Percentiles rank a stretch among this genome's conserved stretches.
Evolutionary conservation across 1,140 invertebrate species (phyloP).

Genomic region (Ylistrum balloti): DNA sequence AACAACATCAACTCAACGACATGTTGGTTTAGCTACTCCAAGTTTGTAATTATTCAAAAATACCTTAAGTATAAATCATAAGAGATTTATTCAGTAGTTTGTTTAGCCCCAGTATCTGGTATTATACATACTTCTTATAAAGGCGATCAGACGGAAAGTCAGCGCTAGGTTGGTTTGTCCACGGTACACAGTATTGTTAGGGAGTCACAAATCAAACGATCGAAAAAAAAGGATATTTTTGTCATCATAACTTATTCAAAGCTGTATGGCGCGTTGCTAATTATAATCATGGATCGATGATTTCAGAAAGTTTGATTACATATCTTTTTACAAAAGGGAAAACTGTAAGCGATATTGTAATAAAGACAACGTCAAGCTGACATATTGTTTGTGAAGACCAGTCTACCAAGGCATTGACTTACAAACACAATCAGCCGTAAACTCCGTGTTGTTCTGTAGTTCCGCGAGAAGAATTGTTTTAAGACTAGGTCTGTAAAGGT

Average conservation of each 20-base stretch:
- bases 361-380: background rate
- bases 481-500: background rate
- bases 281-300: no score
- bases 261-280: no score
- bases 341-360: background rate
- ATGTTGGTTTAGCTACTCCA: background rate
- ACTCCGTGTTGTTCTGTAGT: background rate
- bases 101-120: background rate
- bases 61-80: background rate
- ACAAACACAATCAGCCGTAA: slow-evolving; percentile 5
- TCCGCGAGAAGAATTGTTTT: background rate
- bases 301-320: no score
- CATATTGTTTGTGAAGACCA: background rate
- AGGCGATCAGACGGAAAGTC: background rate
- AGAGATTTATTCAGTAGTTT: slow-evolving; percentile 8
- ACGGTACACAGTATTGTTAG: background rate
- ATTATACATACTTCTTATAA: slow-evolving; percentile 25
- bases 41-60: background rate
- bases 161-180: background rate
- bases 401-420: background rate
- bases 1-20: no score
- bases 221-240: no score
- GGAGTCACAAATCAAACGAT: no score
- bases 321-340: no score
- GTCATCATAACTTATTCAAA: no score